A percentile compares a stretch with the other conserved stretches of the same genome.
These are phyloP conservation scores for Mus spretus DNA, from an alignment of 2,797 vertebrate species.

Conservation along the genomic window DNA sequence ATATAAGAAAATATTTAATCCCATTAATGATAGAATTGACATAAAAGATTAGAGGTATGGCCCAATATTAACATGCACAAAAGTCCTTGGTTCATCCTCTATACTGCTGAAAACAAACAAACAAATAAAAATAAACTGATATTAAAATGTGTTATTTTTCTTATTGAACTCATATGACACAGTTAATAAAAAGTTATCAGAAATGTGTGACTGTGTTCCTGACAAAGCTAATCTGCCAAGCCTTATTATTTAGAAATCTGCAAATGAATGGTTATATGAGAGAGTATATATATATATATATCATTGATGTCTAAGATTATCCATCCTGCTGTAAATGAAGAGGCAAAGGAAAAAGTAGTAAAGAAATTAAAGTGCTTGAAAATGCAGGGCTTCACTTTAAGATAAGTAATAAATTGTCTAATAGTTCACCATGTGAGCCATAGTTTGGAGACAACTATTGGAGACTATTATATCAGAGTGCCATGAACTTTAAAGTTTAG, in stretches of 20 bases:
- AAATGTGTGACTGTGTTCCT: background rate
- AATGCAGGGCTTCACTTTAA: no score
- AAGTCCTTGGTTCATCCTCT: background rate
- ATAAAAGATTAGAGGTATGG: background rate
- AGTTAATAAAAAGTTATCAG: background rate
- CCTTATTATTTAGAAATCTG: background rate
- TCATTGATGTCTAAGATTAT: no score
- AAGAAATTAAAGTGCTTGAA: no score
- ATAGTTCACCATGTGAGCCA: no score
- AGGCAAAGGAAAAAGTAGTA: no score
- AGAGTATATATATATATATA: no score
- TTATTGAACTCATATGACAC: background rate
- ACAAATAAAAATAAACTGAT: background rate
- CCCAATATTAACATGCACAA: background rate
- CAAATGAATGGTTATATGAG: background rate
- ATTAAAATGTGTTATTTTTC: background rate
- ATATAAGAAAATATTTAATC: conserved; percentile 33
- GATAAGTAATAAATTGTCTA: no score
- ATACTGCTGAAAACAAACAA: background rate
- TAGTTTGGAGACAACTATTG: no score
- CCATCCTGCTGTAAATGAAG: no score
- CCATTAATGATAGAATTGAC: background rate
- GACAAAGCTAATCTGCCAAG: conserved; percentile 3
- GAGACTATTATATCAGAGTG: no score
- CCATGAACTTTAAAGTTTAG: background rate